A percentile compares a stretch with the other conserved stretches of the same genome.
These are phyloP conservation scores for Portevinia maculata DNA, from an alignment of 2,888 invertebrate species.

Conservation along the genomic window DNA sequence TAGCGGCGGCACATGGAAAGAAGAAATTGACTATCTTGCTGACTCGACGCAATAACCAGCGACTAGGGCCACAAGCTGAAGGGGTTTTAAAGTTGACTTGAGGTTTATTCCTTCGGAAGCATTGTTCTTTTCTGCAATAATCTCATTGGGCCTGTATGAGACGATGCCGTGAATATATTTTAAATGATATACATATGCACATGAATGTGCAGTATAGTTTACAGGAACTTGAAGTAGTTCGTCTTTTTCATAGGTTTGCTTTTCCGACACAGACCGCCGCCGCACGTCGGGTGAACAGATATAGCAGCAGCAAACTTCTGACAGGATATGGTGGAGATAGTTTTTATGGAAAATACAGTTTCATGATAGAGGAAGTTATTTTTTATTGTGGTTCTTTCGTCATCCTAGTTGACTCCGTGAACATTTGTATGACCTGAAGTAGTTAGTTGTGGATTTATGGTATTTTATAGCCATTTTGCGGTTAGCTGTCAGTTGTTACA, in stretches of 20 bases:
- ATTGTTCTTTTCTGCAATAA: constrained; percentile 34
- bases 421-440: constrained; percentile 11
- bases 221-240: constrained; percentile 24
- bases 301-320: constrained; percentile 19
- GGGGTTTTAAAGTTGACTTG: constrained; percentile 47
- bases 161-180: constrained; percentile 16
- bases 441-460: neutral
- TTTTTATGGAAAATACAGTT: constrained; percentile 33
- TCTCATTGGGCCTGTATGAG: constrained; percentile 13
- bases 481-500: too few relatives aligned
- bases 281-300: constrained; percentile 5
- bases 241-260: constrained; percentile 7
- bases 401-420: constrained; percentile 15
- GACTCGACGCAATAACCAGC: neutral
- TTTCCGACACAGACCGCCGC: constrained; percentile 8
- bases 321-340: constrained; percentile 41
- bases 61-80: neutral
- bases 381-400: constrained; percentile 9
- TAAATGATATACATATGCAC: neutral
- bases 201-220: constrained; percentile 17
- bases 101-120: constrained; percentile 51
- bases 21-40: constrained; percentile 34
- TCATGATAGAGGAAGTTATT: constrained; percentile 12
- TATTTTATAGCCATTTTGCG: neutral
- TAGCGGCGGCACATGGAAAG: constrained; percentile 4